Percentiles rank a stretch among this genome's conserved stretches.
phyloP scores from a whole-genome alignment of 2,888 invertebrate species.

The Camponotus fellah region DNA sequence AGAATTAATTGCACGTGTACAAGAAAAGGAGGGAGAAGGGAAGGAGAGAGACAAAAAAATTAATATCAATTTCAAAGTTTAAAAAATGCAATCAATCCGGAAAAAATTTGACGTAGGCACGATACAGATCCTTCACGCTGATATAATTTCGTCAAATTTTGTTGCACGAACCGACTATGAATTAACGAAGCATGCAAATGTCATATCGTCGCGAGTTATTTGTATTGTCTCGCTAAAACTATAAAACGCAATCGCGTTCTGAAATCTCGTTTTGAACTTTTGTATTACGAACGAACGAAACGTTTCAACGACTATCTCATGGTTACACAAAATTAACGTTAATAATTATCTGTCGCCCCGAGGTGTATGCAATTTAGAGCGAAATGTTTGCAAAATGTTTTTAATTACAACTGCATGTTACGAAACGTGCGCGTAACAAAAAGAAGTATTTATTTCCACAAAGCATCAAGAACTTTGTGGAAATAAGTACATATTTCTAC shows the following conservation, averaged over 20 bases:
- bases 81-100: background rate
- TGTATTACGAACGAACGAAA: conserved; percentile 37
- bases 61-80: background rate
- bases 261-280: conserved; percentile 47
- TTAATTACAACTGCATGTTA: background rate
- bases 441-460: background rate
- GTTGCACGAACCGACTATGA: background rate
- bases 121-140: conserved; percentile 15
- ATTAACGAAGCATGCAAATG: conserved; percentile 7
- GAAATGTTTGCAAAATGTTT: conserved; percentile 21
- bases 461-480: background rate
- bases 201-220: conserved; percentile 8
- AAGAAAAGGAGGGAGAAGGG: accelerated
- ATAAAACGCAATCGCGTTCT: conserved; percentile 40
- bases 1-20: background rate
- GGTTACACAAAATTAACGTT: conserved; percentile 34
- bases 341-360: conserved; percentile 23
- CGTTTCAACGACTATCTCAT: conserved; percentile 28
- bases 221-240: conserved; percentile 34
- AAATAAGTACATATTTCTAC: background rate
- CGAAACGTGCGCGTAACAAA: background rate
- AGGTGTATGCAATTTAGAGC: background rate
- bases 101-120: background rate
- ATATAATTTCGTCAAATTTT: conserved; percentile 38
- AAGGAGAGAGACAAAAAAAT: too few species aligned